phyloP scores from a whole-genome alignment of 2,888 invertebrate species.

The Muschampia plurimacula region DNA sequence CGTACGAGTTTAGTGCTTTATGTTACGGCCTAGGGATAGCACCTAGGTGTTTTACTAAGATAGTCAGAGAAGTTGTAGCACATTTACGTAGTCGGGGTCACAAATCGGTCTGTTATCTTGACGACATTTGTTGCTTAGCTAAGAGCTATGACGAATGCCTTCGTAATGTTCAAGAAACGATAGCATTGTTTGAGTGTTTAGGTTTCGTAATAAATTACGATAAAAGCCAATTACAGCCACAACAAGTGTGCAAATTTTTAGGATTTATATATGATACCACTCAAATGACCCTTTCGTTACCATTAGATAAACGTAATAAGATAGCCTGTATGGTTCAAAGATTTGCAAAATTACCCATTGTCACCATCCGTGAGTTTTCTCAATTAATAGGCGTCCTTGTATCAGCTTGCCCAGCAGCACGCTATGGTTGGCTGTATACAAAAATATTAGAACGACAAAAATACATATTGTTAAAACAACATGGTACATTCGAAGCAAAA shows the following conservation, averaged over 20 bases:
- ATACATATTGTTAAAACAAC: constrained; percentile 30
- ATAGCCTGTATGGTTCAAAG: constrained; percentile 22
- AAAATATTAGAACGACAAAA: constrained; percentile 41
- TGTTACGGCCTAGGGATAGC: constrained; percentile 37
- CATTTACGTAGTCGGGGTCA: constrained; percentile 30
- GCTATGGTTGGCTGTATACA: constrained; percentile 43
- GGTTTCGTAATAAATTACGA: constrained; percentile 40
- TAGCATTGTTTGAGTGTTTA: constrained; percentile 28
- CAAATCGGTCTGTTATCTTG: constrained; percentile 38
- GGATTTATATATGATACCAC: constrained; percentile 35
- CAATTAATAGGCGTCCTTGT: constrained; percentile 42
- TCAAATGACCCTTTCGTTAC: constrained; percentile 22
- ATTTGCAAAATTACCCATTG: constrained; percentile 17
- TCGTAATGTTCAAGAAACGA: constrained; percentile 29
- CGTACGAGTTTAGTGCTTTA: constrained; percentile 36
- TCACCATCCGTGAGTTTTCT: constrained; percentile 41
- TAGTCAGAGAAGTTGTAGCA: constrained; percentile 35
- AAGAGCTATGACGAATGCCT: constrained; percentile 16
- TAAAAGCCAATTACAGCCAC: constrained; percentile 36
- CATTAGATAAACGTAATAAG: constrained; percentile 28
- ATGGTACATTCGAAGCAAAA: constrained; percentile 21
- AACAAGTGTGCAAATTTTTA: constrained; percentile 28
- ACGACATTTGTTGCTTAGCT: constrained; percentile 41
- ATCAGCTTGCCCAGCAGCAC: constrained; percentile 45
- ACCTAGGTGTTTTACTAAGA: constrained; percentile 35